phyloP scores from a whole-genome alignment of 1,140 invertebrate genomes.

The Hermetia illucens region DNA sequence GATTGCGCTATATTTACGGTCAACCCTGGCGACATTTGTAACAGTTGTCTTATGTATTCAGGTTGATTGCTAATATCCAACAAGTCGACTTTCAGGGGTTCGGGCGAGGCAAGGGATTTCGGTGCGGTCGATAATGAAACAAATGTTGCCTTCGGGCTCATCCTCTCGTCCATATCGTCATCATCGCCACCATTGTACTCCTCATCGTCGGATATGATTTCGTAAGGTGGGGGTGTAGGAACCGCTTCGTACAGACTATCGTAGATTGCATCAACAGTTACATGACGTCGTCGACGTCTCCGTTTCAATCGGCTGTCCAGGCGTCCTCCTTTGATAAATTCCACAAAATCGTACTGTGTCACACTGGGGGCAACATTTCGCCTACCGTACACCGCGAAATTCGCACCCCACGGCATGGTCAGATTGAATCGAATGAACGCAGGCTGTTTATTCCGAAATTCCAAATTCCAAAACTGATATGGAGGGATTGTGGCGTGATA shows the following conservation, averaged over 20 bases:
- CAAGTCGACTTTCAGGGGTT: background rate
- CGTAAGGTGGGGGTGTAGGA: slow-evolving; percentile 6
- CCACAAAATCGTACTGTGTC: slow-evolving; percentile 90
- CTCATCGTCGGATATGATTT: slow-evolving; percentile 12
- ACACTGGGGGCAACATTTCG: slow-evolving; percentile 85
- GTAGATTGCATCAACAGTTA: too few species aligned
- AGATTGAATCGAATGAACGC: slow-evolving; percentile 82
- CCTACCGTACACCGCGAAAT: slow-evolving; percentile 85
- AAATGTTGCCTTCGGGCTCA: background rate
- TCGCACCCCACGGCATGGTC: slow-evolving; percentile 75
- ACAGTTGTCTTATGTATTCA: too few species aligned
- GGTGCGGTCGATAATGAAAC: background rate
- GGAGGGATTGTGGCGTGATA: slow-evolving; percentile 68
- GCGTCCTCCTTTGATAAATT: slow-evolving; percentile 73
- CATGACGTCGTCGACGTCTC: slow-evolving; percentile 26
- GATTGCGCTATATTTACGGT: too few species aligned
- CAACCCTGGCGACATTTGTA: too few species aligned
- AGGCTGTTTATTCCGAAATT: slow-evolving; percentile 76
- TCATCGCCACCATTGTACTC: slow-evolving; percentile 22
- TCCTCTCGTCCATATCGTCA: slow-evolving; percentile 24
- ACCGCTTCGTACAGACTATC: slow-evolving; percentile 5
- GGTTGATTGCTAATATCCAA: too few species aligned
- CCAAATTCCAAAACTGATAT: slow-evolving; percentile 82
- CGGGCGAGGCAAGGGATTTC: background rate
- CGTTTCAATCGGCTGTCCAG: slow-evolving; percentile 53